Conservation (phyloP, 2,888 invertebrate genomes). For the Galerucella calmariensis region DNA sequence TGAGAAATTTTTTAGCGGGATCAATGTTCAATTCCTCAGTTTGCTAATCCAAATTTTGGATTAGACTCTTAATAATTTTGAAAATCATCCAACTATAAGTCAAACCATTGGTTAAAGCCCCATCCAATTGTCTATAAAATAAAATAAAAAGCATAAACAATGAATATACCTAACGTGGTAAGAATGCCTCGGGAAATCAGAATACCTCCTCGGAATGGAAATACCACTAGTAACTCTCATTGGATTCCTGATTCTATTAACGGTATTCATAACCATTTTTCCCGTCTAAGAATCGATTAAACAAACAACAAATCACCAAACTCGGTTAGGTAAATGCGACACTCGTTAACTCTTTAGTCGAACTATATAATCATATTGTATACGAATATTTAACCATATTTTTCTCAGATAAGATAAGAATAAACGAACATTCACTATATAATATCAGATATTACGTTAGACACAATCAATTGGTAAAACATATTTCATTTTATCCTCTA, state of each 20-base stretch:
- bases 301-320: neutral
- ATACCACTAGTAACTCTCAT: conserved; percentile 44
- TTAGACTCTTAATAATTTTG: too few relatives aligned
- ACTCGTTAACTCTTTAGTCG: neutral
- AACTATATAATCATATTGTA: too few relatives aligned
- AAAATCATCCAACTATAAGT: too few relatives aligned
- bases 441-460: conserved; percentile 1
- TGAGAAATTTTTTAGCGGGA: too few relatives aligned
- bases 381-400: neutral
- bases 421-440: conserved; percentile 5
- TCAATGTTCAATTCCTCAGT: too few relatives aligned
- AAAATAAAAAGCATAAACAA: neutral
- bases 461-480: neutral
- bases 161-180: neutral
- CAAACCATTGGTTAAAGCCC: too few relatives aligned
- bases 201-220: conserved; percentile 52
- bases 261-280: conserved; percentile 7
- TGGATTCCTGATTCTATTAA: conserved; percentile 44
- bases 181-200: conserved; percentile 54
- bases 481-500: neutral
- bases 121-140: too few relatives aligned
- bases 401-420: conserved; percentile 9
- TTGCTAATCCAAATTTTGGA: too few relatives aligned
- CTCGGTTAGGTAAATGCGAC: neutral
- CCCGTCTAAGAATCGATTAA: neutral